Conservation (phyloP, 2,797 vertebrate genomes). For the Eremophila alpestris region DNA sequence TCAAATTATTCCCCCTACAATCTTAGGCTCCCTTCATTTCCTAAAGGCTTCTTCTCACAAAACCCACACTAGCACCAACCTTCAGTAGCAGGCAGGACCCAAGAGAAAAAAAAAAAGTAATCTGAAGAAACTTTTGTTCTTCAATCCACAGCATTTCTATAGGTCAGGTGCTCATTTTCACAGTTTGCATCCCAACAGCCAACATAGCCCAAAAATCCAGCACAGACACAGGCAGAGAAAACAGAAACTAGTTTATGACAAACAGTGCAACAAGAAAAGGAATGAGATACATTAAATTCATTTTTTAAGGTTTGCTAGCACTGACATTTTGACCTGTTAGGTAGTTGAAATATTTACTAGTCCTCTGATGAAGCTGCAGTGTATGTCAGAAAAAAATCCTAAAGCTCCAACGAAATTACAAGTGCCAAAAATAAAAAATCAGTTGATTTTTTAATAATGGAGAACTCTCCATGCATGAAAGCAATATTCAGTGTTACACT, state of each 20-base stretch:
- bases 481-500: neutral
- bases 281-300: neutral
- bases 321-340: neutral
- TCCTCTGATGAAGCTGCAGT: neutral
- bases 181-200: neutral
- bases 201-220: neutral
- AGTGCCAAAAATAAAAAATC: neutral
- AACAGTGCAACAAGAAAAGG: neutral
- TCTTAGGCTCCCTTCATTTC: neutral
- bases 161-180: neutral
- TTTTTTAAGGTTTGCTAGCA: neutral
- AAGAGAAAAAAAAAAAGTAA: neutral
- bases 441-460: no score
- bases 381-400: neutral
- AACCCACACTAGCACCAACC: neutral
- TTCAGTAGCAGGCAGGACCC: neutral
- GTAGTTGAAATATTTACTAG: neutral
- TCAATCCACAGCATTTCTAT: neutral
- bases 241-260: neutral
- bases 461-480: neutral
- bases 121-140: neutral
- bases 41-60: neutral
- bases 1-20: conserved; percentile 18
- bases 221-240: neutral
- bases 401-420: neutral